Evolutionary conservation across 1,140 invertebrate species (phyloP).

Genomic region (Delia radicum): DNA sequence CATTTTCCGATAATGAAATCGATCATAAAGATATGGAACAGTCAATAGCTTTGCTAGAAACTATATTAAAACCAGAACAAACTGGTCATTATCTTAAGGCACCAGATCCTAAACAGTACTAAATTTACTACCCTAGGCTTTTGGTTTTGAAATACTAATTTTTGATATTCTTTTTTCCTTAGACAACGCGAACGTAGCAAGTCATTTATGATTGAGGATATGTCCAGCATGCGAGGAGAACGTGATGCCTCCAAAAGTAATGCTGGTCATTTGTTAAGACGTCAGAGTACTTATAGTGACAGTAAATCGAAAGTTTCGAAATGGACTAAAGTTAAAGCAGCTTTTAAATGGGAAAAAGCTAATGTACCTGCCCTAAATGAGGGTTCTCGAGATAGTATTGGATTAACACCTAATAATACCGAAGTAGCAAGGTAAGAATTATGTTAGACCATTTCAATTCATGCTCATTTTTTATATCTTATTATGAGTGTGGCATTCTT

Average conservation of each 20-base stretch:
- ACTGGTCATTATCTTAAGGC: background rate
- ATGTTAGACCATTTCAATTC: too few species aligned
- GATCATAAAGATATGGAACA: slow-evolving; percentile 57
- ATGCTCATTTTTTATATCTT: too few species aligned
- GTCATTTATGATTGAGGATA: slow-evolving; percentile 56
- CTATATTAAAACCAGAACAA: slow-evolving; percentile 41
- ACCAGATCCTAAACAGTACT: background rate
- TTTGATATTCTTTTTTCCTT: background rate
- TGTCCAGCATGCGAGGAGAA: slow-evolving; percentile 30
- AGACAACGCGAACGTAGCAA: slow-evolving; percentile 57
- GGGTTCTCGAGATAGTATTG: slow-evolving; percentile 37
- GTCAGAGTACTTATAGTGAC: slow-evolving; percentile 51
- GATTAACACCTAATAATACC: slow-evolving; percentile 50
- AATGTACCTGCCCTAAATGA: slow-evolving; percentile 55
- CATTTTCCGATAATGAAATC: slow-evolving; percentile 58
- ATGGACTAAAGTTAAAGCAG: slow-evolving; percentile 81
- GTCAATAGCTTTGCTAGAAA: slow-evolving; percentile 62
- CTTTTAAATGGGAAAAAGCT: slow-evolving; percentile 74
- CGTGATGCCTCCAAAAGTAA: slow-evolving; percentile 24
- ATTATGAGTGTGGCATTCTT: too few species aligned
- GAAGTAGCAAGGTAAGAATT: slow-evolving; percentile 51
- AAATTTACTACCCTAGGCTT: too few species aligned
- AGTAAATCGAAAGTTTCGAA: slow-evolving; percentile 63
- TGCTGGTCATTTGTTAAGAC: slow-evolving; percentile 41
- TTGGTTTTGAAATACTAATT: too few species aligned